Base-by-base conservation (phyloP, 2,888 invertebrate species). In the Achlya flavicornis region DNA sequence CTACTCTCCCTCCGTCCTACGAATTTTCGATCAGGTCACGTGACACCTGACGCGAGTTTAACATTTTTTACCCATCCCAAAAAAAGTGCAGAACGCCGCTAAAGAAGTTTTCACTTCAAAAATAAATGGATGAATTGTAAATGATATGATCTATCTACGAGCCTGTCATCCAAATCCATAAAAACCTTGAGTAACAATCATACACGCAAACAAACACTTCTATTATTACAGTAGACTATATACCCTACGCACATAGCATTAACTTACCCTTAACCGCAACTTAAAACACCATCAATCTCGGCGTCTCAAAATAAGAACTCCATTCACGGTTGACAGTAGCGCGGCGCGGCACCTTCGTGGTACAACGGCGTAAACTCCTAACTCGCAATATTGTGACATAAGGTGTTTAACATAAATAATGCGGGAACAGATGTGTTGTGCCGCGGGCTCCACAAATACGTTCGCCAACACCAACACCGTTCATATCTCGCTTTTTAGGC, bases 351-450 rank as follows among this genome's bases (percentile, higher is more conserved):
- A 74, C 63, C 77, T 76, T 76, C 81, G 81, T 76, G 85, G 83
- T 86, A 88, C 84, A 85, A 84, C 79, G 73, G 77, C 78, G 82
- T 87, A 87, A 85, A 83, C 83, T 84, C 78, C 89, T 91, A 92
- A 92, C 92, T 91, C 89, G 89, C 87, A 83, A 92, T 93, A 93
- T 93, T 92, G 91, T 92, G 93, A 92, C 93, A 93, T 92, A 93
- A 92, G 93, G 93, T 93, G 92, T 93, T 93, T 93, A 93, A 92
- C 93, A 93, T 93, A 93, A 93, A 93, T 93, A 93, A 93, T 92
- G 87, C 87, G 88, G 79, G 84, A 87, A 90, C 93, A 93, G 93
- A 92, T 93, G 93, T 87, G 93, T 86, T 84, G 72, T 75, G 93
- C 93, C 93, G 84, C 87, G 80, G 92, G 93, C 91, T 75, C 79